Conservation (phyloP, 92 coral and sea anemone genomes). For the Siderastrea siderea region DNA sequence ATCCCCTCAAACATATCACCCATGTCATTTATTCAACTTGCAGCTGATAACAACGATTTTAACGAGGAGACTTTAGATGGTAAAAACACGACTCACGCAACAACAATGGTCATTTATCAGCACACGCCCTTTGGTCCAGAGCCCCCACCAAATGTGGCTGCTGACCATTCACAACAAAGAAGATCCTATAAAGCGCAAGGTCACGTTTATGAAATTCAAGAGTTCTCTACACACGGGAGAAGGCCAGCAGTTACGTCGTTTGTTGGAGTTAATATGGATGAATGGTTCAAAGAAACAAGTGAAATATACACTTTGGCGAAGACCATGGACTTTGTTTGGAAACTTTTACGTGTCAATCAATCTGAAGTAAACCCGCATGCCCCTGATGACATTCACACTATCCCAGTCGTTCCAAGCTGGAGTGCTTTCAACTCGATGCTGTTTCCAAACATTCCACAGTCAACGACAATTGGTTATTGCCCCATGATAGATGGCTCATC, state of each 20-base stretch:
- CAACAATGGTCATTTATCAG: conserved; percentile 10
- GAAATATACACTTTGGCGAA: not conserved
- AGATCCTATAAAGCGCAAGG: conserved; percentile 19
- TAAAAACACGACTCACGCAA: not conserved
- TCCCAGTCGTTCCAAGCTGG: too few species aligned
- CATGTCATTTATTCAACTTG: too few species aligned
- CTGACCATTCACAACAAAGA: conserved; percentile 31
- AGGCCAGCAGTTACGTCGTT: conserved; percentile 40
- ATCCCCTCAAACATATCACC: too few species aligned
- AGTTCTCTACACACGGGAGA: conserved; percentile 46
- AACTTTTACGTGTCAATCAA: not conserved
- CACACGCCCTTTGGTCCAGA: conserved; percentile 20
- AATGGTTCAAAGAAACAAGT: not conserved
- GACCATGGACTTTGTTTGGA: not conserved
- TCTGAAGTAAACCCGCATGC: too few species aligned
- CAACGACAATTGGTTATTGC: too few species aligned
- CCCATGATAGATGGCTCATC: too few species aligned
- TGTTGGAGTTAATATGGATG: not conserved
- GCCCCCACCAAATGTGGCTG: conserved; percentile 34
- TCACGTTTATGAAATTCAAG: conserved; percentile 23
- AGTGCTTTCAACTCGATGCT: too few species aligned
- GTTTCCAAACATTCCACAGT: too few species aligned
- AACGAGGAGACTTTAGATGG: too few species aligned
- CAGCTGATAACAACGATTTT: too few species aligned
- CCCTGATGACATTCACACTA: too few species aligned